Percentiles rank a stretch among this genome's conserved stretches.
Evolutionary conservation across 2,797 vertebrate genomes (phyloP).

Genomic region (Sebastes dallii): DNA sequence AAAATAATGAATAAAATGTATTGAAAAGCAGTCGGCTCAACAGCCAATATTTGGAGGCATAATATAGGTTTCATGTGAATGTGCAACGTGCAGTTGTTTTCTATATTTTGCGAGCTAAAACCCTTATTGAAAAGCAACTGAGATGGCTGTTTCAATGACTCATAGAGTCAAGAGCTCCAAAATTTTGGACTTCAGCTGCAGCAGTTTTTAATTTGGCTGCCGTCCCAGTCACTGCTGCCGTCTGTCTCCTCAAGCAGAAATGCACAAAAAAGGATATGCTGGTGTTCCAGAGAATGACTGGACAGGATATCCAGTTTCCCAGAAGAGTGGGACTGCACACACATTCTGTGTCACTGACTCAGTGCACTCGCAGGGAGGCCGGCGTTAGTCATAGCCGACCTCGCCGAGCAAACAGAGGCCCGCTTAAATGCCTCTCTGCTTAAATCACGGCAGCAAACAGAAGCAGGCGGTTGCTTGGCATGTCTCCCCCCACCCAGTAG

Average conservation of each 20-base stretch:
- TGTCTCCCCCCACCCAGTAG: slow-evolving; percentile 27
- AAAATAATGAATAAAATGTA: not conserved
- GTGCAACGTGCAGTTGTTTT: not conserved
- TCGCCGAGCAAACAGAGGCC: slow-evolving; percentile 41
- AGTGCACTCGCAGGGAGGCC: slow-evolving; percentile 45
- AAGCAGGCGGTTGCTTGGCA: slow-evolving; percentile 56
- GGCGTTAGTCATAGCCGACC: slow-evolving; percentile 56
- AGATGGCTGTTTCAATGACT: slow-evolving; percentile 1
- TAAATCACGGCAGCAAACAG: slow-evolving; percentile 69
- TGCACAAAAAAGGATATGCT: slow-evolving; percentile 66
- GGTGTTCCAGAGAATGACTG: slow-evolving; percentile 64
- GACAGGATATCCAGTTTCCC: slow-evolving; percentile 71
- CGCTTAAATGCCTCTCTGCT: slow-evolving; percentile 63
- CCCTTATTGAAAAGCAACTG: not conserved
- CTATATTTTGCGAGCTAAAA: not conserved
- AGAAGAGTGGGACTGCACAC: slow-evolving; percentile 41
- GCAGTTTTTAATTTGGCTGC: slow-evolving; percentile 56
- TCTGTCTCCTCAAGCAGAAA: slow-evolving; percentile 44
- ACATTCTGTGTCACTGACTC: slow-evolving; percentile 73
- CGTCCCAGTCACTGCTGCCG: slow-evolving; percentile 50
- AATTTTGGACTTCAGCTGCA: slow-evolving; percentile 25
- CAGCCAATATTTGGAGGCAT: not conserved
- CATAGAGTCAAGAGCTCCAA: slow-evolving; percentile 6
- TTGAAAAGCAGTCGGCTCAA: not conserved
- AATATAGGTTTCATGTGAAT: not conserved